A percentile compares a stretch with the other conserved stretches of the same genome.
Evolutionary conservation across 2,888 invertebrate genomes (phyloP).

Genomic region (Argyresthia goedartella): DNA sequence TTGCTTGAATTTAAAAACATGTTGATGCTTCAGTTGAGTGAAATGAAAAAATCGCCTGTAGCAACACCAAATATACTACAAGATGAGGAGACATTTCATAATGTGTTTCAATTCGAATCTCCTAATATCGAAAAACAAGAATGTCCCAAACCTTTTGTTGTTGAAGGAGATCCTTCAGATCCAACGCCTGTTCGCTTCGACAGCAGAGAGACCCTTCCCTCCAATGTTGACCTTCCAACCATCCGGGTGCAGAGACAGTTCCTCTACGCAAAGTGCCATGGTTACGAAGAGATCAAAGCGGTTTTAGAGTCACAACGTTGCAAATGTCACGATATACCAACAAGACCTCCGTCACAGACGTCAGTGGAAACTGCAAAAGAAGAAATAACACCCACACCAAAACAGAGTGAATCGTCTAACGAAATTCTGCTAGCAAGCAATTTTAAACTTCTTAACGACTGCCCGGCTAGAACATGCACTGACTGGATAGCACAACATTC

Average conservation of each 20-base stretch:
- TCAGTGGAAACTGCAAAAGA: neutral
- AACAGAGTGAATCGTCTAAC: neutral
- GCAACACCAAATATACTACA: constrained; percentile 29
- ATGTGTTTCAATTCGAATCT: constrained; percentile 33
- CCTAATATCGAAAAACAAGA: neutral
- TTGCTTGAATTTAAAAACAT: constrained; percentile 53
- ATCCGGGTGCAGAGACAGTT: constrained; percentile 41
- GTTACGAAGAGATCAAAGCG: constrained; percentile 40
- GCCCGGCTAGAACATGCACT: constrained; percentile 32
- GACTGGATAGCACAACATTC: constrained; percentile 23
- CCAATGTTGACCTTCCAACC: constrained; percentile 39
- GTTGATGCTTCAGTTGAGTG: constrained; percentile 52
- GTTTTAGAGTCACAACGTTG: constrained; percentile 39
- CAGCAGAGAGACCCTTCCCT: constrained; percentile 46
- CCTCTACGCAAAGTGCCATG: constrained; percentile 52
- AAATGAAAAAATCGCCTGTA: constrained; percentile 39
- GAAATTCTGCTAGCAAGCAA: constrained; percentile 24
- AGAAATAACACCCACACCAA: constrained; percentile 10
- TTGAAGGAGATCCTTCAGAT: constrained; percentile 38
- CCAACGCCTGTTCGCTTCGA: constrained; percentile 28
- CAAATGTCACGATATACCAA: constrained; percentile 23
- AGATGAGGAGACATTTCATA: constrained; percentile 25
- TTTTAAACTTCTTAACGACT: constrained; percentile 26
- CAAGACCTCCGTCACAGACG: neutral
- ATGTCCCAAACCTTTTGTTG: constrained; percentile 35